Evolutionary conservation across 2,113 vertebrate genomes (phyloP).

Genomic region (Catharus minimus): DNA sequence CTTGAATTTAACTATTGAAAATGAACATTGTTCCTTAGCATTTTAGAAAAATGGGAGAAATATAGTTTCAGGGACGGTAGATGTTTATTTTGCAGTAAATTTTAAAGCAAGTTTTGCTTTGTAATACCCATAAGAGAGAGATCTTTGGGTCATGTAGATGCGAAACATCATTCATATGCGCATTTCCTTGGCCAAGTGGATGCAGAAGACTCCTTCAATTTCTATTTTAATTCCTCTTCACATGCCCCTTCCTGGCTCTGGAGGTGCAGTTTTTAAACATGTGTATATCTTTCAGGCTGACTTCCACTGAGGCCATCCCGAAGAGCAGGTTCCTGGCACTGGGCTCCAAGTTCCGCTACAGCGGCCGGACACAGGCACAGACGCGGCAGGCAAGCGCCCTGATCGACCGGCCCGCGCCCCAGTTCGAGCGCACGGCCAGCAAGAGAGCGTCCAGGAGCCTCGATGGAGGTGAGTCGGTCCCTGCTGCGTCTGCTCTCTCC

Average conservation of each 20-base stretch:
- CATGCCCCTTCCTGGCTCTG: neutral
- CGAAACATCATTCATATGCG: accelerated
- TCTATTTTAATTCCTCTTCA: neutral
- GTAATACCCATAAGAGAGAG: neutral
- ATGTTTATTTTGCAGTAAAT: neutral
- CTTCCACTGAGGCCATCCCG: constrained; percentile 92
- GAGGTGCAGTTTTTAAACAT: neutral
- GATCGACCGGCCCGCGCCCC: constrained; percentile 92
- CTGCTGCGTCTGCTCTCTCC: accelerated
- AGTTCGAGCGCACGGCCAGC: constrained; percentile 92
- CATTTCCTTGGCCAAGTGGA: neutral
- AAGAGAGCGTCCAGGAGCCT: constrained; percentile 93
- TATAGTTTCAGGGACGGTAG: neutral
- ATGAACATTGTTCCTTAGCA: neutral
- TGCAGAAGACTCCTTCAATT: neutral
- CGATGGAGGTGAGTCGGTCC: constrained; percentile 85
- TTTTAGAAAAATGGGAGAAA: neutral
- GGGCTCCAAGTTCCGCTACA: constrained; percentile 98
- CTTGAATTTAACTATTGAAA: neutral
- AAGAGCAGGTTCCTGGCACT: constrained; percentile 91
- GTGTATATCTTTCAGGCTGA: constrained; percentile 76
- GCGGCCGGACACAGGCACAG: constrained; percentile 94
- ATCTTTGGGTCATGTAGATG: neutral
- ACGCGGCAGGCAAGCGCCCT: constrained; percentile 93
- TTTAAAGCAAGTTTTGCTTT: neutral